Evolutionary conservation across 2,888 invertebrate genomes (phyloP).

Genomic region (Phasia obesa): DNA sequence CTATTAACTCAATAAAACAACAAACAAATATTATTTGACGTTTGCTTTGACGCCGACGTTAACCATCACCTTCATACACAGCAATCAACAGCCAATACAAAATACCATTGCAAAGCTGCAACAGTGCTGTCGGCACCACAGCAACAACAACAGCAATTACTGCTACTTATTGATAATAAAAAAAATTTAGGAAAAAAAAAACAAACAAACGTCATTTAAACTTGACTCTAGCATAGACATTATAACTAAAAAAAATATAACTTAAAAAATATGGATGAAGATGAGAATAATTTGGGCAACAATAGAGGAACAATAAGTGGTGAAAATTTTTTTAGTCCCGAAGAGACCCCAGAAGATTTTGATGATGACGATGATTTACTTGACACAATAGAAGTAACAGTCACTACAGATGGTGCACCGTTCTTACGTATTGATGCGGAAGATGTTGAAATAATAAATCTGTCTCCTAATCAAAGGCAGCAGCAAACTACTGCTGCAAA

Average conservation of each 20-base stretch:
- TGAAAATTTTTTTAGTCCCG: conserved; percentile 26
- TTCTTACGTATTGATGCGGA: conserved; percentile 49
- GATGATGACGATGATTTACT: conserved; percentile 60
- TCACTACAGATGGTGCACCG: conserved; percentile 60
- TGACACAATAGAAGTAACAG: conserved; percentile 65
- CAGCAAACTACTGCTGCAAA: conserved; percentile 12
- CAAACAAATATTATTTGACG: conserved; percentile 41
- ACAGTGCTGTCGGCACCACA: conserved; percentile 36
- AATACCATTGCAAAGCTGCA: conserved; percentile 44
- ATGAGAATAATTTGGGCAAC: conserved; percentile 77
- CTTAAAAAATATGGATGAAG: conserved; percentile 77
- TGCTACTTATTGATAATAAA: conserved; percentile 27
- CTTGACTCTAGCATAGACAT: conserved; percentile 15
- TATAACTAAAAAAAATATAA: conserved; percentile 4
- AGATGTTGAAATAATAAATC: conserved; percentile 57
- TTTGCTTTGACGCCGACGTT: conserved; percentile 52
- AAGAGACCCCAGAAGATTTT: conserved; percentile 37
- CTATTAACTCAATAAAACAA: conserved; percentile 35
- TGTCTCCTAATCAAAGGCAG: conserved; percentile 18
- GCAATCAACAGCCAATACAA: conserved; percentile 28
- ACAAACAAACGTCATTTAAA: conserved; percentile 44
- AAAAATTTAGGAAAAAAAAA: conserved; percentile 17
- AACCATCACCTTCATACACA: conserved; percentile 65
- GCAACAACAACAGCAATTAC: conserved; percentile 23
- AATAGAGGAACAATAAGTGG: conserved; percentile 36